These are phyloP conservation scores for Dexiosoma caninum DNA, from an alignment of 2,888 invertebrate species.

Conservation along the genomic window DNA sequence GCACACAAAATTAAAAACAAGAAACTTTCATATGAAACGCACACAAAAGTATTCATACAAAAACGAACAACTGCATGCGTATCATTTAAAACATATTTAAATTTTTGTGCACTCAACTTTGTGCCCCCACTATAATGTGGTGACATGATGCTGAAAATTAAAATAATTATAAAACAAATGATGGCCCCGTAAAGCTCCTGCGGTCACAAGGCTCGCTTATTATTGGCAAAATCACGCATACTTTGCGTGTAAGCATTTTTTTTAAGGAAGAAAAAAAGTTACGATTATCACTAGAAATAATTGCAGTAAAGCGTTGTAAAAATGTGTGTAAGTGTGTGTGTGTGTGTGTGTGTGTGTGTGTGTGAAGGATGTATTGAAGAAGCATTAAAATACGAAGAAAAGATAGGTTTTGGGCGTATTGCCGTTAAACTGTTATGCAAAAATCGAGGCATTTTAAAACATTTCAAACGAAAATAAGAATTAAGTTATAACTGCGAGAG, in stretches of 20 bases:
- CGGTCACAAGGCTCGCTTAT: conserved; percentile 56
- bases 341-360: not conserved
- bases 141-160: conserved; percentile 61
- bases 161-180: conserved; percentile 61
- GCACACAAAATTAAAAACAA: not conserved
- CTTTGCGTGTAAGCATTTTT: conserved; percentile 53
- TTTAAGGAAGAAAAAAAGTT: conserved; percentile 20
- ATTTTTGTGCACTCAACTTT: conserved; percentile 50
- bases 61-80: conserved; percentile 11
- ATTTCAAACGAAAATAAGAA: conserved; percentile 5
- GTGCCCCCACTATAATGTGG: conserved; percentile 49
- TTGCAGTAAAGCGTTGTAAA: not conserved
- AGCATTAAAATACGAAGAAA: conserved; percentile 12
- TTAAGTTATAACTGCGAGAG: not conserved
- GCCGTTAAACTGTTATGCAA: no score
- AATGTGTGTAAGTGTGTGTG: not conserved
- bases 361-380: conserved; percentile 32
- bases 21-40: conserved; percentile 1
- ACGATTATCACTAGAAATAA: conserved; percentile 11
- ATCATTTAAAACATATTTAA: conserved; percentile 52
- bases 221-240: conserved; percentile 57
- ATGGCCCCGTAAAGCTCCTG: conserved; percentile 56
- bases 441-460: conserved; percentile 9
- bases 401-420: not conserved
- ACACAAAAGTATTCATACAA: not conserved